These are phyloP conservation scores for Platynereis dumerilii DNA, from an alignment of 2,888 invertebrate genomes.

Conservation along the genomic window DNA sequence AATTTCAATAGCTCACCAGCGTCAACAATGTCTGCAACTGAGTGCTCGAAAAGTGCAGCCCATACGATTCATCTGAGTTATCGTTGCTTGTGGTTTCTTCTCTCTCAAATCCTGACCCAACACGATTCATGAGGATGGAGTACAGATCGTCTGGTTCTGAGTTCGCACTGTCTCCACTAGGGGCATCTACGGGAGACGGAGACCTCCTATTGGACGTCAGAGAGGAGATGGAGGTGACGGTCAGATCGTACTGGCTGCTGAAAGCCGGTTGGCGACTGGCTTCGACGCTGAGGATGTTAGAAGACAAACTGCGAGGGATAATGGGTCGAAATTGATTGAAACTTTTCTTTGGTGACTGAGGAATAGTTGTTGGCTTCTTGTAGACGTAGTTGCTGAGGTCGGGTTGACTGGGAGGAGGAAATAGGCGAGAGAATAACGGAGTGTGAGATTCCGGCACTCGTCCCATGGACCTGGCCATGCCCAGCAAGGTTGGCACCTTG, in stretches of 20 bases:
- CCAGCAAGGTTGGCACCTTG: constrained; percentile 85
- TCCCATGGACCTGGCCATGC: constrained; percentile 89
- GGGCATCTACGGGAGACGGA: constrained; percentile 33
- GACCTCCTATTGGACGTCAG: constrained; percentile 18
- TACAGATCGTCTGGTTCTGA: constrained; percentile 70
- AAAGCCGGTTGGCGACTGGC: not conserved
- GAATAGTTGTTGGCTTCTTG: not conserved
- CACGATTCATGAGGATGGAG: constrained; percentile 87
- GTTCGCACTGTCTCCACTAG: too few species aligned
- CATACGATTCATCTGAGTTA: constrained; percentile 21
- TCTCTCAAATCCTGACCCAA: constrained; percentile 82
- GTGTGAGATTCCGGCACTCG: constrained; percentile 74
- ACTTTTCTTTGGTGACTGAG: constrained; percentile 51
- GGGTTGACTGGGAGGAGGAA: constrained; percentile 69
- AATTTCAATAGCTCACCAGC: too few species aligned
- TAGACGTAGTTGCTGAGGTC: not conserved
- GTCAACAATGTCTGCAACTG: constrained; percentile 57
- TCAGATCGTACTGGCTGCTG: constrained; percentile 17
- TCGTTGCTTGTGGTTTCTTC: constrained; percentile 21
- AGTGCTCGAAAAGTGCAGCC: constrained; percentile 53
- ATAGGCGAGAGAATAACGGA: constrained; percentile 82
- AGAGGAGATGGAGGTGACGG: constrained; percentile 3
- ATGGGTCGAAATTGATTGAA: constrained; percentile 75
- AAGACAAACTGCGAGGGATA: constrained; percentile 87
- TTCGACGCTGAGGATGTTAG: constrained; percentile 32